Evolutionary conservation across 2,888 invertebrate species (phyloP), one percentile per base, ranked within the genome.

Genomic region (Incurvaria masculella): DNA sequence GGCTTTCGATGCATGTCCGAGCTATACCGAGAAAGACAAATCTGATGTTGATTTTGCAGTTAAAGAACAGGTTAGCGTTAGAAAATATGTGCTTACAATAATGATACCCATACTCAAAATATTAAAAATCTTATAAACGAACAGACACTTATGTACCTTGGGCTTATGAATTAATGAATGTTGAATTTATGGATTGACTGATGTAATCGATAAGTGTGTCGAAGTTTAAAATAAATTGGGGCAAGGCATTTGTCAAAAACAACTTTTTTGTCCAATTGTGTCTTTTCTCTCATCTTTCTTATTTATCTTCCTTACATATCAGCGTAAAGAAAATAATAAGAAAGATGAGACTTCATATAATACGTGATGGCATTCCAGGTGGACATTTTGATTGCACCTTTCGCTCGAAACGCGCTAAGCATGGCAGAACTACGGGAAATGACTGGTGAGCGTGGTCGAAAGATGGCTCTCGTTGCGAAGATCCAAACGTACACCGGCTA

Each of bases 401-500:
- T 72, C 58, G 67, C 65, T 4, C 60, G 64, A 53, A 56, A 57
- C 17, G 52, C 60, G 33, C 48, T 44, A 23, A 55, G 57, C 16
- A 46, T 76, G 27, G 45, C 40, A 5, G 75, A 76, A 55, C 59
- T 78, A 17, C 69, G 52, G 60, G 46, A 51, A 14, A 44, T 72
- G 48, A 55, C 76, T 47, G 75, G 74, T 2, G 70, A 69, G 20
- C 73, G 68, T 45, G 73, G 74, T 40, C 75, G 67, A 56, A 75
- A 69, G 59, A 62, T 76, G 4, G 59, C 64, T 5, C 63, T 76
- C 26, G 57, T 78, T 43, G 68, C 75, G 26, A 70, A 69, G 54
- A 68, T 78, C 53, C 73, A 75, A 63, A 69, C 69, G 19, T 52
- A 63, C 20, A 63, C 65, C 54, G 78, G 72, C 1, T 74, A 64